Conservation (phyloP, 2,888 invertebrate species). For the Drosophila rellima region DNA sequence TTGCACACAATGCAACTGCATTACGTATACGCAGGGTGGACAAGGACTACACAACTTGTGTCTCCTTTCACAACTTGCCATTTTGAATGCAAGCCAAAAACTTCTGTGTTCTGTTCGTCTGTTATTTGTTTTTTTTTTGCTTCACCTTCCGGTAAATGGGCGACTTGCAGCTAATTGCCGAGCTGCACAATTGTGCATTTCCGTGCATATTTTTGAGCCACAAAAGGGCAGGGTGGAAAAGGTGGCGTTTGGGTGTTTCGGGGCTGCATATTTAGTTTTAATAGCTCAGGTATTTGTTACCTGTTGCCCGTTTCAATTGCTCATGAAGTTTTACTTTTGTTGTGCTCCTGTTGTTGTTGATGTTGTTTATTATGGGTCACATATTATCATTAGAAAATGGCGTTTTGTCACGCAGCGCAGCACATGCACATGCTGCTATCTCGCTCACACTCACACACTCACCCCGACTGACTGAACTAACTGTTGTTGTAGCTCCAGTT, state of each 20-base stretch:
- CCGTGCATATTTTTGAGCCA: conserved; percentile 82
- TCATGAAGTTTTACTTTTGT: conserved; percentile 60
- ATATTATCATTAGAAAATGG: conserved; percentile 84
- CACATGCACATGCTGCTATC: conserved; percentile 57
- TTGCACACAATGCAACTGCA: conserved; percentile 54
- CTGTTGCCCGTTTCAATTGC: conserved; percentile 78
- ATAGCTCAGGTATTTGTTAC: conserved; percentile 81
- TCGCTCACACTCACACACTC: conserved; percentile 38
- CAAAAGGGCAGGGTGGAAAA: neutral
- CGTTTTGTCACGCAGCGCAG: conserved; percentile 83
- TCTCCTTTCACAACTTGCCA: conserved; percentile 46
- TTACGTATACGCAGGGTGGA: conserved; percentile 76
- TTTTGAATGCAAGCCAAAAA: conserved; percentile 81
- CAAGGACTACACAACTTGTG: conserved; percentile 37
- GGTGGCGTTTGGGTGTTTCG: conserved; percentile 16
- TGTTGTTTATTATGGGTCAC: conserved; percentile 76
- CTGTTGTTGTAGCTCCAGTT: conserved; percentile 30
- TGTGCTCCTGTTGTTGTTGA: conserved; percentile 43
- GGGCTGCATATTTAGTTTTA: conserved; percentile 80
- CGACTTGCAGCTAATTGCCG: conserved; percentile 81
- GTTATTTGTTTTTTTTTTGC: conserved; percentile 10
- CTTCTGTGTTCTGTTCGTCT: conserved; percentile 28
- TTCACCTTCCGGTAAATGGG: conserved; percentile 61
- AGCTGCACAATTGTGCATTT: conserved; percentile 85
- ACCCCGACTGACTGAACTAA: neutral